Conservation (phyloP, 2,113 vertebrate genomes). For the Taxidea taxus region DNA sequence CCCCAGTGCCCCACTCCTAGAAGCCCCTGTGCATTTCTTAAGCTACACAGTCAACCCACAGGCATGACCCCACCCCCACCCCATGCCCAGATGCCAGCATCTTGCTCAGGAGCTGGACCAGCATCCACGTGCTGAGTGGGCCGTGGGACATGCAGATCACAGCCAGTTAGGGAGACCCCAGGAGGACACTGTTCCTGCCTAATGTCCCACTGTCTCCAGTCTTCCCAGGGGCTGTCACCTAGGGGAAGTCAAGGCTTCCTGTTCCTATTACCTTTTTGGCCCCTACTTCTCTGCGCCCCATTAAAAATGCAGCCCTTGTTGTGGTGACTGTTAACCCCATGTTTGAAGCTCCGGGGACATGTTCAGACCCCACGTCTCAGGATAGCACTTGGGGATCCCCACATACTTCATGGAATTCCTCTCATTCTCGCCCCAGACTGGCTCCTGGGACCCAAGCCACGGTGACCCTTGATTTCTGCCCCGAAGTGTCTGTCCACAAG, state of each 20-base stretch:
- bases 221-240: background rate
- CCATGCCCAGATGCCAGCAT: background rate
- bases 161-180: background rate
- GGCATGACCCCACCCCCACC: background rate
- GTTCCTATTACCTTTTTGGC: accelerated
- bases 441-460: background rate
- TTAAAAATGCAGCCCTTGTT: background rate
- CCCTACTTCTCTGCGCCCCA: background rate
- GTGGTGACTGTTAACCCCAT: background rate
- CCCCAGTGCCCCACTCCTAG: background rate
- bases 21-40: background rate
- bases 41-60: background rate
- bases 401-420: background rate
- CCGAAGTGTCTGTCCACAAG: background rate
- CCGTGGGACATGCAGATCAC: background rate
- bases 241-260: background rate
- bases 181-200: background rate
- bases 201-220: background rate
- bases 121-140: background rate
- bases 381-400: background rate
- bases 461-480: background rate
- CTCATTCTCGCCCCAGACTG: background rate
- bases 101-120: background rate
- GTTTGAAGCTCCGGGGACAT: background rate
- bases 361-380: background rate